These are phyloP conservation scores for Heterodera filipjevi DNA, from an alignment of 2,888 invertebrate genomes.

Conservation along the genomic window DNA sequence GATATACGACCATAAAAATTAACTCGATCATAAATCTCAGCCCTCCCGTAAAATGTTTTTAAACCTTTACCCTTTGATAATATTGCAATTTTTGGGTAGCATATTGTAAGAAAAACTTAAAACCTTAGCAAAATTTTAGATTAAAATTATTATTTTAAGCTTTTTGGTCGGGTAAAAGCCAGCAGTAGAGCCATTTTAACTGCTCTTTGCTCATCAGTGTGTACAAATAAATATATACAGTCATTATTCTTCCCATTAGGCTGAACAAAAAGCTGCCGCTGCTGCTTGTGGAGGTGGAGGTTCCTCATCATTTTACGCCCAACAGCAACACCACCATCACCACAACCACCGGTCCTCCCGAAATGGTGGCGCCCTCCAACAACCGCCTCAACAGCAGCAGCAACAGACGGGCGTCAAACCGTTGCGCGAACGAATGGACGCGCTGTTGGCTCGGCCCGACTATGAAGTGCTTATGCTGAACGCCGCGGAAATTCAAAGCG, in stretches of 20 bases:
- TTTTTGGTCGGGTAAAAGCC: too few relatives aligned
- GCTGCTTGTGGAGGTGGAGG: background rate
- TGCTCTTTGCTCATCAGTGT: background rate
- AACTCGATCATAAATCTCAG: too few relatives aligned
- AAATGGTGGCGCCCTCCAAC: background rate
- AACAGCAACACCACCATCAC: background rate
- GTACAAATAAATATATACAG: background rate
- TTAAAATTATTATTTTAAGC: too few relatives aligned
- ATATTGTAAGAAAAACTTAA: too few relatives aligned
- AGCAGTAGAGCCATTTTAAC: background rate
- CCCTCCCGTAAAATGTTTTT: too few relatives aligned
- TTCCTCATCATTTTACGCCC: background rate
- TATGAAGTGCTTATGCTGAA: constrained; percentile 30
- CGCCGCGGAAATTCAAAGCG: constrained; percentile 21
- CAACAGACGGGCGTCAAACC: constrained; percentile 1
- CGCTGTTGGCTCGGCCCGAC: constrained; percentile 31
- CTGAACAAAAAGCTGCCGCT: constrained; percentile 8
- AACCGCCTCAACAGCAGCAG: too few relatives aligned
- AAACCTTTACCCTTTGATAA: too few relatives aligned
- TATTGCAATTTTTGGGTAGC: too few relatives aligned
- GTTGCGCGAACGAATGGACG: constrained; percentile 31
- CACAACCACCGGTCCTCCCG: background rate
- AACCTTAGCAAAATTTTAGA: too few relatives aligned
- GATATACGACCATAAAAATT: too few relatives aligned
- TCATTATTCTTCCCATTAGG: background rate